Base-by-base conservation (phyloP, 2,797 vertebrate species). In the Erethizon dorsatum region DNA sequence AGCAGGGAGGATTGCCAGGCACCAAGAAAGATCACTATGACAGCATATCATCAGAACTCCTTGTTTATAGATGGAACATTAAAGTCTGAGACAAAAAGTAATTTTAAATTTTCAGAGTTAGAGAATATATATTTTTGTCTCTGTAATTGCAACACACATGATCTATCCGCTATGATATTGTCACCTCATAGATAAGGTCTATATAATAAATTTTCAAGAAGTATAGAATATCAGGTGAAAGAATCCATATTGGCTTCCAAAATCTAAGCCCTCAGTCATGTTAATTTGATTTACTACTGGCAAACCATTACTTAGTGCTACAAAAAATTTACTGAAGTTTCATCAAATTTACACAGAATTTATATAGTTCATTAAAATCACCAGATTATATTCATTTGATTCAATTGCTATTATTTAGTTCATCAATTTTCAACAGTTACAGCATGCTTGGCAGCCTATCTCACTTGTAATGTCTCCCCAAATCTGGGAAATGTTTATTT, bases 141-240 rank as follows among this genome's bases (percentile, higher is more conserved):
- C 63, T 86, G 57, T 91, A 67, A 45, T 4, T 65, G 17, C 8
- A 87, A 41, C 31, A 24, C 26, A 31, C 5, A 6, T 45, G 8
- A 14, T 83, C 17, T 59, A 6, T 15, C 12, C 17, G 45, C 24
- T 88, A 7, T 41, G 2, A 5, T 50, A 18, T 79, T 63, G 7
- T 69, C n/a, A 4, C 61, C 94, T 79, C 13, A 61, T 37, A 33
- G 17, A 52, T 79, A 91, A 85, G 33, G n/a, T 92, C 90, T 86
- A 20, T 54, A 59, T 33, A 71, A 63, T 63, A 28, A 85, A 71
- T 90, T 61, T 7, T 47, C 5, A 28, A 67, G 20, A 31, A 24
- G 31, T 73, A 75, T 92, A 57, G 15, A 88, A 57, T 24, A 78
- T 52, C 20, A 79, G 2, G 31, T 54, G 56, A 83, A 50, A 10